phyloP scores from a whole-genome alignment of 2,888 invertebrate genomes.

The Willowsia nigromaculata region DNA sequence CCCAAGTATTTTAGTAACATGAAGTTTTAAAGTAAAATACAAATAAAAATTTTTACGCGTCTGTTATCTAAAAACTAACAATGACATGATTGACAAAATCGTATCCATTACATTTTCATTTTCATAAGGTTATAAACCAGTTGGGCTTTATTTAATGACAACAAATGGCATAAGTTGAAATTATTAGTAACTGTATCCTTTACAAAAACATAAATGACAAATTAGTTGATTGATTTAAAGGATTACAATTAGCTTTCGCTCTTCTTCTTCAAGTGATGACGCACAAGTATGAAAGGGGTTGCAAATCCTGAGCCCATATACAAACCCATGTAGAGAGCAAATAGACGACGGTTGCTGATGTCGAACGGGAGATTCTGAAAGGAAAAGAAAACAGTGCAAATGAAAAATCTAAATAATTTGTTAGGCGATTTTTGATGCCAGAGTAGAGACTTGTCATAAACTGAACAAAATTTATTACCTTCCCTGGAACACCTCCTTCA shows the following conservation, averaged over 20 bases:
- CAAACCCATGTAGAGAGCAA: conserved; percentile 86
- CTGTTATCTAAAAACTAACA: background rate
- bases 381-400: background rate
- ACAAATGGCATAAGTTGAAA: background rate
- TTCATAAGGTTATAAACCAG: background rate
- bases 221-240: background rate
- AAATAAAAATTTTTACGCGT: conserved; percentile 27
- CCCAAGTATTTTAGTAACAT: background rate
- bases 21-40: conserved; percentile 1
- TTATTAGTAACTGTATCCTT: background rate
- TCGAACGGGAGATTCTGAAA: conserved; percentile 90
- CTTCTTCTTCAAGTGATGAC: conserved; percentile 89
- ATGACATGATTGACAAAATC: background rate
- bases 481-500: conserved; percentile 76
- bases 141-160: background rate
- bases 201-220: background rate
- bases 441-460: background rate
- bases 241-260: conserved; percentile 59
- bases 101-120: too few relatives aligned
- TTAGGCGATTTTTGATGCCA: too few relatives aligned
- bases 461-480: conserved; percentile 51
- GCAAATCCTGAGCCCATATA: conserved; percentile 89
- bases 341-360: conserved; percentile 86
- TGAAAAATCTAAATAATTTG: background rate
- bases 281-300: conserved; percentile 88